These are phyloP conservation scores for Gallinago paraguaiae DNA, from an alignment of 2,113 vertebrate genomes.

Conservation along the genomic window DNA sequence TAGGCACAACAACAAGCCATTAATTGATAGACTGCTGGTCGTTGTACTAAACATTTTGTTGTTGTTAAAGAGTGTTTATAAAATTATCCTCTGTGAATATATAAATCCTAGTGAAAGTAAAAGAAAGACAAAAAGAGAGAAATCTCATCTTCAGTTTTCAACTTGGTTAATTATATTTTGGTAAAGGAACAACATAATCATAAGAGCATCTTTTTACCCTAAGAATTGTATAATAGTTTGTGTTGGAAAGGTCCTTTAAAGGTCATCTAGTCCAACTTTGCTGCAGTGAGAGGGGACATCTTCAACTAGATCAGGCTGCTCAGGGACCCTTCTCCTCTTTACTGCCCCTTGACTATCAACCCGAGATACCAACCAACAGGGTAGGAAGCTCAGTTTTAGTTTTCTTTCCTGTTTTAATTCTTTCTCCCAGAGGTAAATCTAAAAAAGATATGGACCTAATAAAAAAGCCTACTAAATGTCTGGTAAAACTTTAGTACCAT, in stretches of 20 bases:
- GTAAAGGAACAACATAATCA: neutral
- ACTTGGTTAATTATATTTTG: neutral
- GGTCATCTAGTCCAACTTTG: neutral
- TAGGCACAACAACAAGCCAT: neutral
- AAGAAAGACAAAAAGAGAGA: neutral
- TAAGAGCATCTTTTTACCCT: neutral
- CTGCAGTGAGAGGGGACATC: neutral
- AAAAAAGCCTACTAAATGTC: neutral
- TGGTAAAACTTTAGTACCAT: neutral
- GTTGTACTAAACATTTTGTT: constrained; percentile 32
- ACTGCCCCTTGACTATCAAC: neutral
- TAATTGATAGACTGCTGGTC: constrained; percentile 6
- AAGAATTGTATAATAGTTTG: neutral
- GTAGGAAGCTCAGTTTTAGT: neutral
- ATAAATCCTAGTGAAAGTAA: constrained; percentile 29
- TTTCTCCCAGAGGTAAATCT: neutral
- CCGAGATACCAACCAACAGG: neutral
- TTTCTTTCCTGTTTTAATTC: neutral
- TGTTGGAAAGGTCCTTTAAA: neutral
- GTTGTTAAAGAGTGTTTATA: neutral
- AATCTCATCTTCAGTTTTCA: neutral
- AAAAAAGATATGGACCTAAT: neutral
- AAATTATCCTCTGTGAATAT: constrained; percentile 17
- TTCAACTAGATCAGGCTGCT: neutral
- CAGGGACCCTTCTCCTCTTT: neutral